phyloP scores from a whole-genome alignment of 2,797 vertebrate species.

The Melanogrammus aeglefinus region DNA sequence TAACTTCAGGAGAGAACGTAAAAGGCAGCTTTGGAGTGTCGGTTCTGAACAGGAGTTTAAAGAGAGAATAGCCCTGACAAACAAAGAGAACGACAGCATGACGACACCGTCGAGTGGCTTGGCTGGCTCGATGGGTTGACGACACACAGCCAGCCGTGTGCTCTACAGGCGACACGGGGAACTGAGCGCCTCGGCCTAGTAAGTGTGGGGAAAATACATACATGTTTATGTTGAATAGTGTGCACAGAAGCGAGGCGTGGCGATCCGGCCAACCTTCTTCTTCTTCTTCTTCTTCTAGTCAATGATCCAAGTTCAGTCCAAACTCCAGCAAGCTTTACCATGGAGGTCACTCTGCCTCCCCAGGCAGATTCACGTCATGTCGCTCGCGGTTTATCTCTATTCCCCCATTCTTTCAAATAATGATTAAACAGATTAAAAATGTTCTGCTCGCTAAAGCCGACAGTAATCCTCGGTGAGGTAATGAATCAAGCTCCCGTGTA shows the following conservation, averaged over 20 bases:
- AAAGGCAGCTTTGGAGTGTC: neutral
- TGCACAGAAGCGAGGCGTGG: neutral
- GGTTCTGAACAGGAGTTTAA: neutral
- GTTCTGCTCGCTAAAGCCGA: neutral
- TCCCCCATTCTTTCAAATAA: neutral
- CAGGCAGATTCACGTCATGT: neutral
- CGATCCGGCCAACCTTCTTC: neutral
- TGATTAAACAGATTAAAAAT: neutral
- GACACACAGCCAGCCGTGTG: no score
- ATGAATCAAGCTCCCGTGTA: neutral
- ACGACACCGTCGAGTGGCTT: neutral
- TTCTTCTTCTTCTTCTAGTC: no score
- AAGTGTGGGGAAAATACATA: neutral
- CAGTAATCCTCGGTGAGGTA: neutral
- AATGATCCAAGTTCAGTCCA: no score
- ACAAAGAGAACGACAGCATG: neutral
- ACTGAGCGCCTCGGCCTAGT: neutral
- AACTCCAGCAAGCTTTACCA: no score
- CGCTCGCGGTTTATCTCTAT: no score
- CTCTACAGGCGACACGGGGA: no score
- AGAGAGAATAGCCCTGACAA: neutral
- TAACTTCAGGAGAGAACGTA: neutral
- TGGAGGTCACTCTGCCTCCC: no score
- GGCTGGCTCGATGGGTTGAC: no score
- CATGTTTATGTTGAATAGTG: neutral